Evolutionary conservation across 2,797 vertebrate genomes (phyloP), one percentile per base, ranked within the genome.

Genomic region (Lindbergichthys nudifrons): DNA sequence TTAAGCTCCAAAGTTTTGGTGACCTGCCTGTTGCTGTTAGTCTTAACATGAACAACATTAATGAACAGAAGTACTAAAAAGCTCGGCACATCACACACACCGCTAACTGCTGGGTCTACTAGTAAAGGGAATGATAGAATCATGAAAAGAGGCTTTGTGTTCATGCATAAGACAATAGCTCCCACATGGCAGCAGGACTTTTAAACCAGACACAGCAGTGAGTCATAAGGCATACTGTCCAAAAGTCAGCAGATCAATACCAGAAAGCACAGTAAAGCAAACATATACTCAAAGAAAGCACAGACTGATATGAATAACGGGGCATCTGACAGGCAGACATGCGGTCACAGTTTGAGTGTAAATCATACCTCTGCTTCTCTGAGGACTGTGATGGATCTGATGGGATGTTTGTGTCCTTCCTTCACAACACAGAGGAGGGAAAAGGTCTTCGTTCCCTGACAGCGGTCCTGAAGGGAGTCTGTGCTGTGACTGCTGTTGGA

Each of bases 91-190:
- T 80, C 5, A 73, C 59, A 72, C 15, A 3, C 10, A 21, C 46
- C 43, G 41, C 65, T 70, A 62, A 75, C 64, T 64, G 77, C 81
- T 57, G 23, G 73, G 45, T 70, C 50, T 30, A 73, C 79, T 1
- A 26, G 43, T 36, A 53, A 61, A 10, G 15, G 79, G 74, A 77
- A 74, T 83, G 71, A 80, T 65, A 81, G 51, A 77, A 79, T 71
- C 15, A 58, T 88, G 84, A 92, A 90, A 88, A 86, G 86, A 77
- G 70, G 81, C 81, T 89, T 90, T 90, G 86, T 91, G 26, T 71
- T 81, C 65, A 79, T 32, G 63, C 63, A 77, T 54, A 82, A 84
- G 48, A 89, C 85, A 89, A 89, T 62, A 76, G 78, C 50, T 75
- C 65, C 79, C 52, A 69, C 74, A 79, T 39, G 75, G 75, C 80